Evolutionary conservation across 2,113 vertebrate species (phyloP).

Genomic region (Gymnorhina tibicen): DNA sequence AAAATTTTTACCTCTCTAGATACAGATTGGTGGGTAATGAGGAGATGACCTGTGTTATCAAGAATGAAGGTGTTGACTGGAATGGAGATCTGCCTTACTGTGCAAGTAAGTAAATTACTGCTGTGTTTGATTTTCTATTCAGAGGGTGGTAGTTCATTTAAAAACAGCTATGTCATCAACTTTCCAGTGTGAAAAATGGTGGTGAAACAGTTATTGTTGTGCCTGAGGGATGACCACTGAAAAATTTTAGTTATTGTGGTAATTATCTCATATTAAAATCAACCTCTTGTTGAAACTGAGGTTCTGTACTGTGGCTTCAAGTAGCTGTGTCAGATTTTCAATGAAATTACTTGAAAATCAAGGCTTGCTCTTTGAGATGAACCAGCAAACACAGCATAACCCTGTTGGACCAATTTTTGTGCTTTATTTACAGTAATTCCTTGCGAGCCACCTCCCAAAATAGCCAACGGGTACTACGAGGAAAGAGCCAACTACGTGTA

Average conservation of each 20-base stretch:
- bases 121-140: not conserved
- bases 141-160: not conserved
- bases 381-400: not conserved
- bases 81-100: not conserved
- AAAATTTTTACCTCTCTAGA: not conserved
- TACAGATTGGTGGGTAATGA: not conserved
- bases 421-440: not conserved
- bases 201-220: not conserved
- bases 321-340: not conserved
- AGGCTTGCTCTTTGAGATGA: not conserved
- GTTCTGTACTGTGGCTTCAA: not conserved
- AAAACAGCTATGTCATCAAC: not conserved
- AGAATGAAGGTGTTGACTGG: not conserved
- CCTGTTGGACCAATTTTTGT: not conserved
- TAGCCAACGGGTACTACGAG: not conserved
- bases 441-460: conserved; percentile 46
- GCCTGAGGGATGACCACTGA: not conserved
- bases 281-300: not conserved
- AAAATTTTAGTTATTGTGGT: not conserved
- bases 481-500: not conserved
- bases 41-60: not conserved
- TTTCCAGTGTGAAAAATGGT: not conserved
- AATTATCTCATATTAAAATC: not conserved
- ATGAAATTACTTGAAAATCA: not conserved
- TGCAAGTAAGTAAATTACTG: conserved; percentile 48